These are phyloP conservation scores for Drosophila melanica DNA, from an alignment of 1,140 invertebrate species.

Conservation along the genomic window DNA sequence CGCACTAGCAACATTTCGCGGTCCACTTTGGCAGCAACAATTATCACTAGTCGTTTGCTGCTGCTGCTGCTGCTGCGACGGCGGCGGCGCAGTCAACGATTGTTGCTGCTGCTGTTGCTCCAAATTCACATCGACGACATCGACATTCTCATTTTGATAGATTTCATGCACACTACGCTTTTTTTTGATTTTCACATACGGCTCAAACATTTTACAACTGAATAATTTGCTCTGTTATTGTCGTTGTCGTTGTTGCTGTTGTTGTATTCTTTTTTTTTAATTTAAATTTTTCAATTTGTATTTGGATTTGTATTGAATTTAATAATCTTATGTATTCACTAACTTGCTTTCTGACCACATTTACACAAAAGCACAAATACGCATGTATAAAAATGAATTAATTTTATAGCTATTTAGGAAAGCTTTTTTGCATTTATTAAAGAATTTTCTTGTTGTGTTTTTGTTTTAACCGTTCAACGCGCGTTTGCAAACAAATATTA, in stretches of 20 bases:
- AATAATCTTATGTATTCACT: slow-evolving; percentile 11
- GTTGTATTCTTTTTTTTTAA: slow-evolving; percentile 18
- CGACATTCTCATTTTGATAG: slow-evolving; percentile 68
- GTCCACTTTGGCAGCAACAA: slow-evolving; percentile 73
- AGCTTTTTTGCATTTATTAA: slow-evolving; percentile 9
- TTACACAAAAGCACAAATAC: slow-evolving; percentile 37
- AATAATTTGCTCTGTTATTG: slow-evolving; percentile 23
- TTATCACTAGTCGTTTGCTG: slow-evolving; percentile 61
- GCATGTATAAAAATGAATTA: slow-evolving; percentile 9
- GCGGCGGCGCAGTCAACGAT: slow-evolving; percentile 14
- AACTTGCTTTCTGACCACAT: slow-evolving; percentile 22
- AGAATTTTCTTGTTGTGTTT: slow-evolving; percentile 20
- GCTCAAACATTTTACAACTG: slow-evolving; percentile 80
- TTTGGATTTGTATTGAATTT: slow-evolving; percentile 20
- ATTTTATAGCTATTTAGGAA: slow-evolving; percentile 3
- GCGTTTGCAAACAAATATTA: slow-evolving; percentile 20
- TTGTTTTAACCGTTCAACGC: slow-evolving; percentile 46
- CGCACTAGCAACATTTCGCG: slow-evolving; percentile 53
- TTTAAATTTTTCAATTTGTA: slow-evolving; percentile 4
- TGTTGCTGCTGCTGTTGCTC: slow-evolving; percentile 55
- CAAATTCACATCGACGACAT: slow-evolving; percentile 64
- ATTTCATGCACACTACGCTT: slow-evolving; percentile 80
- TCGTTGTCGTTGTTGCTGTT: slow-evolving; percentile 14
- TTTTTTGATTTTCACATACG: slow-evolving; percentile 84
- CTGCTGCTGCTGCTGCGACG: slow-evolving; percentile 33